A percentile compares a stretch with the other conserved stretches of the same genome.
Conservation (phyloP, 2,888 invertebrate species). For the Melipona bicolor region DNA sequence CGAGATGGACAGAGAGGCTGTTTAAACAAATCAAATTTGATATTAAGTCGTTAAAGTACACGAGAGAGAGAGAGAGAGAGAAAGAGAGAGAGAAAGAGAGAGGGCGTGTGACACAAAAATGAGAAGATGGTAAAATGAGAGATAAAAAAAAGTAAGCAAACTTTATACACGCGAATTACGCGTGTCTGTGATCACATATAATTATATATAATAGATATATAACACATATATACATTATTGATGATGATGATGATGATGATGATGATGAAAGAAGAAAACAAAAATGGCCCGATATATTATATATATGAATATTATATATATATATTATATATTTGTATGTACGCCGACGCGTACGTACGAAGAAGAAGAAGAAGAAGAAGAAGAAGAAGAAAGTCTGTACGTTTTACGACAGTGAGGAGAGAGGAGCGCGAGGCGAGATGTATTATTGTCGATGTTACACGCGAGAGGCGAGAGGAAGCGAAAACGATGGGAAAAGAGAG, state of each 20-base stretch:
- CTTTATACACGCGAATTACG: slow-evolving; percentile 78
- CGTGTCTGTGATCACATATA: slow-evolving; percentile 80
- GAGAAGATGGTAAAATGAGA: background rate
- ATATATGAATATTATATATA: slow-evolving; percentile 60
- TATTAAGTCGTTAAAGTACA: slow-evolving; percentile 69
- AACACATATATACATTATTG: slow-evolving; percentile 55
- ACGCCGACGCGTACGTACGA: slow-evolving; percentile 41
- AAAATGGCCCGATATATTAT: slow-evolving; percentile 39
- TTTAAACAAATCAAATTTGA: slow-evolving; percentile 81
- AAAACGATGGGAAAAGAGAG: slow-evolving; percentile 29
- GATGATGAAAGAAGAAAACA: slow-evolving; percentile 19
- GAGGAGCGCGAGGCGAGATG: slow-evolving; percentile 29
- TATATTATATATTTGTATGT: slow-evolving; percentile 52
- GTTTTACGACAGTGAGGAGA: slow-evolving; percentile 42
- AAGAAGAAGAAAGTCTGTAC: slow-evolving; percentile 60
- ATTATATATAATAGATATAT: slow-evolving; percentile 61
- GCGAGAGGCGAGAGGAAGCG: background rate
- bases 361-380: slow-evolving; percentile 14
- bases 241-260: background rate
- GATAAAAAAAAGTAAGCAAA: slow-evolving; percentile 12
- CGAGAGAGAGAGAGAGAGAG: slow-evolving; percentile 12
- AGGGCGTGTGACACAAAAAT: slow-evolving; percentile 63
- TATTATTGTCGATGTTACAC: slow-evolving; percentile 19
- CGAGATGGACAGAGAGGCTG: slow-evolving; percentile 74
- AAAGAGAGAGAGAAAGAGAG: slow-evolving; percentile 17